A percentile compares a stretch with the other conserved stretches of the same genome.
These are phyloP conservation scores for Daphoenositta chrysoptera DNA, from an alignment of 2,113 vertebrate species.

Conservation along the genomic window DNA sequence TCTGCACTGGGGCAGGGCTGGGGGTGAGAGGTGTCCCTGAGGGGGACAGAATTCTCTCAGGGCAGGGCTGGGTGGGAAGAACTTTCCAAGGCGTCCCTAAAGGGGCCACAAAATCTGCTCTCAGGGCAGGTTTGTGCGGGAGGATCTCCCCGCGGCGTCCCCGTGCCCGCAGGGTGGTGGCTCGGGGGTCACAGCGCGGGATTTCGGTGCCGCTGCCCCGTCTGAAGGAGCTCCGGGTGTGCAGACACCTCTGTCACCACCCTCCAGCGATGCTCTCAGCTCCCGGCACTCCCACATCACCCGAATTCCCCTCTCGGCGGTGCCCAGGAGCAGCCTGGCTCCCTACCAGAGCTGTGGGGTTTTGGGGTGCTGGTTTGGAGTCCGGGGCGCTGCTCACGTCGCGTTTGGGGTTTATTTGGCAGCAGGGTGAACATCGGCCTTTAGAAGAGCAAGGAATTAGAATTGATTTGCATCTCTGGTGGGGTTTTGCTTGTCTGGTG, in stretches of 20 bases:
- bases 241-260: background rate
- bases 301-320: background rate
- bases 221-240: background rate
- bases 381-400: background rate
- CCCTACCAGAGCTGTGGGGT: rapidly evolving
- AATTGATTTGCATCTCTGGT: background rate
- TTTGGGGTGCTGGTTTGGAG: background rate
- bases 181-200: rapidly evolving
- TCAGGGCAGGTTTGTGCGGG: background rate
- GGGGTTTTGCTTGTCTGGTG: background rate
- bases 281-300: background rate
- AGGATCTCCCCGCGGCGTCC: background rate
- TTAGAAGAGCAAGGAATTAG: background rate
- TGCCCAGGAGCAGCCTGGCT: background rate
- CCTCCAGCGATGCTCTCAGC: background rate
- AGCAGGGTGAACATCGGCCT: background rate
- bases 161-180: background rate
- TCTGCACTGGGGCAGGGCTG: too few relatives aligned
- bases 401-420: background rate
- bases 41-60: too few relatives aligned
- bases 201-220: rapidly evolving
- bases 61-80: background rate
- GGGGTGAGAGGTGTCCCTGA: too few relatives aligned
- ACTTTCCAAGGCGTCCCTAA: background rate
- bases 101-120: too few relatives aligned